Evolutionary conservation across 2,888 invertebrate genomes (phyloP), one percentile per base, ranked within the genome.

Genomic region (Tethea ocularis): DNA sequence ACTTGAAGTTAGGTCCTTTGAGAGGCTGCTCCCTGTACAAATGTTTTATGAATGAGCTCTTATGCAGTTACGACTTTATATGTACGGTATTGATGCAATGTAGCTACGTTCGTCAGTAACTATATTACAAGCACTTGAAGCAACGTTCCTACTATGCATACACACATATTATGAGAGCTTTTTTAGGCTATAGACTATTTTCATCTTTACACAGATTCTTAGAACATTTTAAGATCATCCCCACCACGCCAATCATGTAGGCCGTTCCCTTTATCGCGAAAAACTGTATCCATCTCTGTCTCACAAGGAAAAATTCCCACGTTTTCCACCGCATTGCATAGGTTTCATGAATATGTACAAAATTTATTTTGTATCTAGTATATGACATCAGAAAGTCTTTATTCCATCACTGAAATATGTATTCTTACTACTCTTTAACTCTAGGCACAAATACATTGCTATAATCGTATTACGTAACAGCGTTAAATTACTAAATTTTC

Each of bases 31-130:
- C 74, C 83, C 80, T 77, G 75, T 74, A 71, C 83, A 84, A 79
- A 91, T 91, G 91, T 89, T 86, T 91, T 91, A 91, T 91, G 88
- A 87, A 92, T 90, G 88, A 91, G 86, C 75, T 83, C 68, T 78
- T 78, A 89, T 88, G 88, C 88, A 87, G 82, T 87, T 85, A 81
- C 72, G 66, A 71, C 68, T 74, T 70, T 72, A 73, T 70, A 67
- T 73, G 75, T 75, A 61, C 64, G 57, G 68, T 73, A 68, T 66
- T 64, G 66, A 61, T 52, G 62, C 63, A 61, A 52, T 59, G 52
- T 53, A 29, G n/a, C 29, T 36, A 46, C 26, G 33, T 54, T 36
- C 22, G 24, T 55, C 7, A 51, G 33, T 33, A 29, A 62, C 68
- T 64, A 61, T 58, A 51, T 60, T 53, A 33, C 55, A 29, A 57